Evolutionary conservation across 1,140 invertebrate genomes (phyloP), one percentile per base, ranked within the genome.

Genomic region (Pachyrhynchus sulphureomaculatus): DNA sequence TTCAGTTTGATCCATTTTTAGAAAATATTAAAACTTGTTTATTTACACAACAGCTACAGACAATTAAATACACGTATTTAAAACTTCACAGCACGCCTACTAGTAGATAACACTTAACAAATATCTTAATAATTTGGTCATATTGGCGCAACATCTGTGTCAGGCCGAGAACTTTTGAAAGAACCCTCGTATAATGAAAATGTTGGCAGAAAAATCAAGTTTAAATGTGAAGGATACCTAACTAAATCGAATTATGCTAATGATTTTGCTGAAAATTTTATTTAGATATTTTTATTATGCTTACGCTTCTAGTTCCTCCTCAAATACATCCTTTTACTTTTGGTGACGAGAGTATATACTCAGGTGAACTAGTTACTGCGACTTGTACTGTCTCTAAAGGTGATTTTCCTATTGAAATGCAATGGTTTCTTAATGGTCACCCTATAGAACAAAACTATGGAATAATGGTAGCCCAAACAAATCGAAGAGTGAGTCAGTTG

Each of bases 321-420:
- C 83, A 86, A 78, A 85, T 91, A 65, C 82, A 85, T 77, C 86
- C 86, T 45, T 89, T 90, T 75, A 77, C 81, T 59, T 79, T 82
- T 66, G 77, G 79, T 21, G 81, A 86, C 17, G 84, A 86, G 67
- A 82, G 85, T 6, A 81, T 82, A 4, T 89, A 88, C 73, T 85
- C 85, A 36, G 88, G 87, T 39, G 87, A 89, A 62, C 82, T 82
- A 64, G 83, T 83, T 33, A 85, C 86, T 64, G 82, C 87, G 29
- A 84, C 83, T 64, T 92, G 89, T 74, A 79, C 85, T 56, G 85
- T 90, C 26, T 84, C 84, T 10, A 89, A 89, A 71, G 91, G 90
- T 32, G 90, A 91, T 73, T 77, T 87, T 62, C 88, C 89, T 2
- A 76, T 91, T 52, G 84, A 83, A 29, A 87, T 91, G 65, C 79